Evolutionary conservation across 2,797 vertebrate genomes (phyloP).

Genomic region (Ceryle rudis): DNA sequence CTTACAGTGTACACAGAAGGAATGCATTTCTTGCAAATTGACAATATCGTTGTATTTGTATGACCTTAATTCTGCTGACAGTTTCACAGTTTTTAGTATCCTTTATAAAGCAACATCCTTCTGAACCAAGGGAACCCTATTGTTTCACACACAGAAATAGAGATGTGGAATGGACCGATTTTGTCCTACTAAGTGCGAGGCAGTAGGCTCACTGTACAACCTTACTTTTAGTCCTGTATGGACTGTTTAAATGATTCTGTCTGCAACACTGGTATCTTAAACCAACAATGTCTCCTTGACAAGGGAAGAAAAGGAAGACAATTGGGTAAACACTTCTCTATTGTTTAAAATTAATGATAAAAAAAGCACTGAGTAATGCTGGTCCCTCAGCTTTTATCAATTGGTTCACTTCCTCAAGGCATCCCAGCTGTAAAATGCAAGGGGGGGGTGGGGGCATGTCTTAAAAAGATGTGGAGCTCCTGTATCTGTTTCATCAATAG

Average conservation of each 20-base stretch:
- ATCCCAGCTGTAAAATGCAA: neutral
- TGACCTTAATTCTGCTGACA: neutral
- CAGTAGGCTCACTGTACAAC: neutral
- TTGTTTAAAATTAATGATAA: neutral
- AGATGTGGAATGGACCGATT: neutral
- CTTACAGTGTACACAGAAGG: neutral
- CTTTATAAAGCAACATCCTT: neutral
- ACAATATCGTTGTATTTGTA: accelerated
- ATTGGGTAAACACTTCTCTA: neutral
- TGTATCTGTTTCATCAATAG: neutral
- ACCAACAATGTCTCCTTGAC: neutral
- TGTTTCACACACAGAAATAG: neutral
- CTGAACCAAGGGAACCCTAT: neutral
- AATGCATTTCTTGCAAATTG: neutral
- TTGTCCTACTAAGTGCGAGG: neutral
- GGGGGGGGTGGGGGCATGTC: accelerated
- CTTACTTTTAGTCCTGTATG: neutral
- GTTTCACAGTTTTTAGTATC: neutral
- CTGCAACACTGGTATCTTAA: neutral
- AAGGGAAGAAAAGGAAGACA: neutral
- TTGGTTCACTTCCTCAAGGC: neutral
- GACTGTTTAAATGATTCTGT: neutral
- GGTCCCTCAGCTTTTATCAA: neutral
- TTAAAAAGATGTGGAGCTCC: neutral
- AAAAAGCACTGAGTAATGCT: neutral